Evolutionary conservation across 2,113 vertebrate species (phyloP), one percentile per base, ranked within the genome.

Genomic region (Pseudorectes ferrugineus): DNA sequence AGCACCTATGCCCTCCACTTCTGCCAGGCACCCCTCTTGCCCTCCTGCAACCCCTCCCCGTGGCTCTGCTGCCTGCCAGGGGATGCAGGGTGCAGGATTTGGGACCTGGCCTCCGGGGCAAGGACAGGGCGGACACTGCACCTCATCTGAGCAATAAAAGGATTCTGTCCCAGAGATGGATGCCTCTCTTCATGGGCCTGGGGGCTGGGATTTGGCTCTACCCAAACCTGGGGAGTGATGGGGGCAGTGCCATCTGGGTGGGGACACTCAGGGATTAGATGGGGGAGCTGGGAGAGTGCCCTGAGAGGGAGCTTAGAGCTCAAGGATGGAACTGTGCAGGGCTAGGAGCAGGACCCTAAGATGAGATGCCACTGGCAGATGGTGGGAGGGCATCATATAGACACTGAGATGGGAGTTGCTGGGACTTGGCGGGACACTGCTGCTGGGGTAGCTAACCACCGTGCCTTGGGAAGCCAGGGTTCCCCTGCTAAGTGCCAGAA

Each of bases 141-240:
- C 70, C 63, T 93, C 35, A 10, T 62, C 81, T 95, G 58, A 95
- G 94, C 46, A 97, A 97, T 97, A 97, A 97, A 97, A 88, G 70
- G 77, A 95, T 96, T 97, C 91, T 95, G 92, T 96, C 93, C 87
- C 81, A 82, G 91, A 88, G 92, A 94, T 96, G 87, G 62, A 89
- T 96, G 96, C 89, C n/a, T 97, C 59, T 96, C 93, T 97, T 96
- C 93, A 94, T 96, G 88, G 94, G 89, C 73, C 51, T 71, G 91
- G 79, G 94, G 92, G 28, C 73, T 95, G 95, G 93, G 94, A 52
- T 78, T 49, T 59, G 73, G 57, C 31, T 94, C 38, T 93, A 14
- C 52, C 84, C 54, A 33, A 77, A 89, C n/a, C 49, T 76, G 89
- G 86, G 86, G 63, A 51, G 46, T 84, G 72, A 36, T 43, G 79